Conservation (phyloP, 1,140 invertebrate species). For the Ladona fulva region DNA sequence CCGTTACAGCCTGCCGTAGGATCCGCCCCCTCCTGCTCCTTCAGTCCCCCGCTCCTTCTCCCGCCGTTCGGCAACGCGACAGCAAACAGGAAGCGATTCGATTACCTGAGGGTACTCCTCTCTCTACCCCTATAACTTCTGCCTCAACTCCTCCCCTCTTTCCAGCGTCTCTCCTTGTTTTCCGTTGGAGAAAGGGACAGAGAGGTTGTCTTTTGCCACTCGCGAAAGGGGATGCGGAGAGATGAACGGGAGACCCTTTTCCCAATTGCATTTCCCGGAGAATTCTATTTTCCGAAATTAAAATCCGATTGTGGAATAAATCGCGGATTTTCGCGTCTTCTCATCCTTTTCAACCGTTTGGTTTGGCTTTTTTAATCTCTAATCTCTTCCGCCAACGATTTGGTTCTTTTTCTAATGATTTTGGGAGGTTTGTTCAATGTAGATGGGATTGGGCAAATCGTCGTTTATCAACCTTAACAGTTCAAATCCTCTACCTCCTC, state of each 20-base stretch:
- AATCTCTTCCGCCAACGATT: not conserved
- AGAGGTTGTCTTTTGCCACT: too few species aligned
- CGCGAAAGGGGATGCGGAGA: too few species aligned
- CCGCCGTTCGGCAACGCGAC: not conserved
- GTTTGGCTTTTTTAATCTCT: not conserved
- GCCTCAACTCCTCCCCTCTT: not conserved
- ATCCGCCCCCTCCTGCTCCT: not conserved
- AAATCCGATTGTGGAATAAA: not conserved
- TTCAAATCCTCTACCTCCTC: too few species aligned
- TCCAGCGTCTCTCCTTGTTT: too few species aligned
- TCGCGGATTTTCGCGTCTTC: not conserved
- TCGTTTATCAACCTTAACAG: too few species aligned
- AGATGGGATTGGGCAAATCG: too few species aligned
- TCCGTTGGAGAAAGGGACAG: too few species aligned
- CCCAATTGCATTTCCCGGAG: not conserved
- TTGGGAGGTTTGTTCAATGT: too few species aligned
- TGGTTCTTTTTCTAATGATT: too few species aligned
- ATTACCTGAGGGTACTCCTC: not conserved
- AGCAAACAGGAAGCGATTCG: not conserved
- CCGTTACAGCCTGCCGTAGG: not conserved
- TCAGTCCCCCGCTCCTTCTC: not conserved
- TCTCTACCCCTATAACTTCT: not conserved
- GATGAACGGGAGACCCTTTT: too few species aligned
- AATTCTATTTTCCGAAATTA: not conserved
- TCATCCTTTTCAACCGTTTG: too few species aligned